These are phyloP conservation scores for Chirona hameri DNA, from an alignment of 2,888 invertebrate species.

Conservation along the genomic window DNA sequence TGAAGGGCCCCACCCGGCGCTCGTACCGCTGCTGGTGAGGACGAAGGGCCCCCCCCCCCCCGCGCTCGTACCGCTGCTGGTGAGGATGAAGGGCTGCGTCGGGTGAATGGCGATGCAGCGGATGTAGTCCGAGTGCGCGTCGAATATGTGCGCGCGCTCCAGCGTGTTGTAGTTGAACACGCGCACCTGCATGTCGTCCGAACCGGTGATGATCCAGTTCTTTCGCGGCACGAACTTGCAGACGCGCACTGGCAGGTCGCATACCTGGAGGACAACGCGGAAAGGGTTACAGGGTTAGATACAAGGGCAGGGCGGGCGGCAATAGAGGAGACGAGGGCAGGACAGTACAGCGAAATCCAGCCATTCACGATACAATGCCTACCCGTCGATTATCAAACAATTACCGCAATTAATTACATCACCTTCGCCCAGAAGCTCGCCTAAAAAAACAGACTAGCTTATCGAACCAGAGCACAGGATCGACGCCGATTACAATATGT, in stretches of 20 bases:
- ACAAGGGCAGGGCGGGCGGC: not conserved
- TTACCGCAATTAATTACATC: too few relatives aligned
- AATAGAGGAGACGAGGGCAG: too few relatives aligned
- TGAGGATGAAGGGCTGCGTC: conserved; percentile 92
- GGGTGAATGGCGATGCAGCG: conserved; percentile 95
- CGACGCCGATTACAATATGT: too few relatives aligned
- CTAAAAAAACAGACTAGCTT: too few relatives aligned
- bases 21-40: too few relatives aligned
- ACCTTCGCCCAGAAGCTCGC: too few relatives aligned
- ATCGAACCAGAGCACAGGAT: too few relatives aligned
- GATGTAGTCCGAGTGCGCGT: conserved; percentile 98
- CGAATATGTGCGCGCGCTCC: conserved; percentile 91
- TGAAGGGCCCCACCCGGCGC: too few relatives aligned
- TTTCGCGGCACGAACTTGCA: conserved; percentile 95
- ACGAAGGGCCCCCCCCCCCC: not conserved
- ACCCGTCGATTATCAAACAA: too few relatives aligned
- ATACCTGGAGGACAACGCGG: conserved; percentile 55
- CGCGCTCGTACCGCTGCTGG: conserved; percentile 75
- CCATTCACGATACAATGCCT: too few relatives aligned
- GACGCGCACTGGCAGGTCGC: conserved; percentile 92
- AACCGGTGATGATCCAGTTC: conserved; percentile 98
- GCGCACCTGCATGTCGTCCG: conserved; percentile 91
- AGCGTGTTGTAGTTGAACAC: conserved; percentile 98
- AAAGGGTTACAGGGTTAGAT: not conserved
- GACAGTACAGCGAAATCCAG: too few relatives aligned